Evolutionary conservation across 2,888 invertebrate genomes (phyloP).

Genomic region (Ditula angustiorana): DNA sequence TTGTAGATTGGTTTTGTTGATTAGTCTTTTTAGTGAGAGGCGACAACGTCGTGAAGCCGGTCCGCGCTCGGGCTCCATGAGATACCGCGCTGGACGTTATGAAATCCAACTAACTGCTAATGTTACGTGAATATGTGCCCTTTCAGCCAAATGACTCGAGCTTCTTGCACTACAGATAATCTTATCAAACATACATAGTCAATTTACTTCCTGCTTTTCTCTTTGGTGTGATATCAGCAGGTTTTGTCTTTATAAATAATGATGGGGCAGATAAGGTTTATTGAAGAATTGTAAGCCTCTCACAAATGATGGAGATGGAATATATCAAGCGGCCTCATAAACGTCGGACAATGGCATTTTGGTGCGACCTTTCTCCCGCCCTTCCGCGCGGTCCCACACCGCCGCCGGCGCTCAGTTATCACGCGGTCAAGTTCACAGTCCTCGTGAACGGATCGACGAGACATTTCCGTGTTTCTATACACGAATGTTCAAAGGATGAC

Average conservation of each 20-base stretch:
- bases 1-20: conserved; percentile 61
- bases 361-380: conserved; percentile 54
- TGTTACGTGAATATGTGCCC: conserved; percentile 42
- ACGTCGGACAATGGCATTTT: conserved; percentile 37
- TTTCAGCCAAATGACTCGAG: conserved; percentile 20
- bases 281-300: not conserved
- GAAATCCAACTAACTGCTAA: conserved; percentile 68
- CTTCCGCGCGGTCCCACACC: conserved; percentile 53
- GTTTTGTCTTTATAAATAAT: not conserved
- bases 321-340: not conserved
- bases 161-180: conserved; percentile 22
- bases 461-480: conserved; percentile 57
- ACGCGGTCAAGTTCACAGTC: conserved; percentile 78
- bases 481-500: not conserved
- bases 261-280: not conserved
- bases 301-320: not conserved
- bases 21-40: conserved; percentile 57
- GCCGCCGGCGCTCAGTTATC: conserved; percentile 59
- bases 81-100: conserved; percentile 68
- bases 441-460: conserved; percentile 52
- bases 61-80: conserved; percentile 58
- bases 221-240: not conserved
- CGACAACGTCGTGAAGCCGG: conserved; percentile 58
- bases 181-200: conserved; percentile 13
- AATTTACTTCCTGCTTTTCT: conserved; percentile 17